Base-by-base conservation (phyloP, 2,888 invertebrate genomes). In the Drosophila anceps region DNA sequence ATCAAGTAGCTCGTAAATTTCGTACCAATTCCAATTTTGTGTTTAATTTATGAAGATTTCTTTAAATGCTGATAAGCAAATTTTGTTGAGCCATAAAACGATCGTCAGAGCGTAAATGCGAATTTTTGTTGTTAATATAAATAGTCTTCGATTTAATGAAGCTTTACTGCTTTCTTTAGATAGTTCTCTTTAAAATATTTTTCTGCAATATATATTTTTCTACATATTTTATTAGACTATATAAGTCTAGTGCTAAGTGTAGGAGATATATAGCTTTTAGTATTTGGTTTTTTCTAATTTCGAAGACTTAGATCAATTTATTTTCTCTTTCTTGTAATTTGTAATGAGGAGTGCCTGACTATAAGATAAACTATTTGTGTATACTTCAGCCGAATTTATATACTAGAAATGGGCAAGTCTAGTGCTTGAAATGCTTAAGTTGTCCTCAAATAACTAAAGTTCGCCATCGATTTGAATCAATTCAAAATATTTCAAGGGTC, bases 1-100 rank as follows among this genome's bases (percentile, higher is more conserved):
- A 51, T 60, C 39, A 54, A 67, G 24, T 43, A 31, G 54, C 31
- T 69, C 61, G 41, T 79, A 79, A 79, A 76, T 46, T 74, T 18
- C 29, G 0, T 31, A 50, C 31, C 31, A 48, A 31, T 55, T 33
- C 10, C 41, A 59, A 63, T 35, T 51, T 51, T 13, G 20, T 0
- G 20, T 33, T 33, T 51, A 51, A 15, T 51, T 51, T 51, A 51
- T 51, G 51, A 13, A 33, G 33, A 33, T 33, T 51, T 51, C 51
- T 51, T 35, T 5, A 8, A 33, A 51, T 51, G 13, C 24, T 35
- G 18, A 24, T 53, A 2, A 35, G 15, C 18, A 20, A 33, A 50
- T 50, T 31, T 50, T 50, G 13, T 8, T 31, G 20, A 33, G 4
- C 50, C 18, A 50, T 50, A 50, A 33, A 50, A 3, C 18, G 18